Conservation (phyloP, 2,888 invertebrate species). For the Dryadula phaetusa region DNA sequence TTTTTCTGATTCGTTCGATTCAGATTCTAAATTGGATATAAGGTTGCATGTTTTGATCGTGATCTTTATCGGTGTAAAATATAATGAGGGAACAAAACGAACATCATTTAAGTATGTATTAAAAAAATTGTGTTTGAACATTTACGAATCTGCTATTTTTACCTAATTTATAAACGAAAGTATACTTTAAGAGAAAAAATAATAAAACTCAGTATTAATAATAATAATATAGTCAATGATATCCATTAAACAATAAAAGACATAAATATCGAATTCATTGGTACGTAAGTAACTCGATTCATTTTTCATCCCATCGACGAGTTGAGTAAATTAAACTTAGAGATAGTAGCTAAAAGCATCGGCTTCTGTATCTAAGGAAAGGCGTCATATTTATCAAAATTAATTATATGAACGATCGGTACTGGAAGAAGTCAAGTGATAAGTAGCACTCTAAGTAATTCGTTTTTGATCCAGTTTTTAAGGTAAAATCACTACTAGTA, state of each 20-base stretch:
- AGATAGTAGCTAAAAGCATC: slow-evolving; percentile 77
- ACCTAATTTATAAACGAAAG: not conserved
- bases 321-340: slow-evolving; percentile 65
- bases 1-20: slow-evolving; percentile 39
- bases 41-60: slow-evolving; percentile 44
- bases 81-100: slow-evolving; percentile 33
- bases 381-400: slow-evolving; percentile 78
- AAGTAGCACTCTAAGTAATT: slow-evolving; percentile 51
- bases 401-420: slow-evolving; percentile 78
- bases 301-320: slow-evolving; percentile 65
- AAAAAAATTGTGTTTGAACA: not conserved
- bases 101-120: slow-evolving; percentile 22
- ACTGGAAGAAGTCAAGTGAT: slow-evolving; percentile 63
- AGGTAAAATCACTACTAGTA: slow-evolving; percentile 17
- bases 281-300: slow-evolving; percentile 32
- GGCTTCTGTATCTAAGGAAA: slow-evolving; percentile 71
- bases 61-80: slow-evolving; percentile 46
- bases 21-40: slow-evolving; percentile 45
- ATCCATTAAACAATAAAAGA: slow-evolving; percentile 32
- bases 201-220: not conserved
- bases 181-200: not conserved
- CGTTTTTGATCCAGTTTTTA: slow-evolving; percentile 40
- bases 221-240: slow-evolving; percentile 6
- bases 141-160: not conserved
- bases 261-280: slow-evolving; percentile 30